phyloP scores from a whole-genome alignment of 2,888 invertebrate genomes.

The Alcis repandata region DNA sequence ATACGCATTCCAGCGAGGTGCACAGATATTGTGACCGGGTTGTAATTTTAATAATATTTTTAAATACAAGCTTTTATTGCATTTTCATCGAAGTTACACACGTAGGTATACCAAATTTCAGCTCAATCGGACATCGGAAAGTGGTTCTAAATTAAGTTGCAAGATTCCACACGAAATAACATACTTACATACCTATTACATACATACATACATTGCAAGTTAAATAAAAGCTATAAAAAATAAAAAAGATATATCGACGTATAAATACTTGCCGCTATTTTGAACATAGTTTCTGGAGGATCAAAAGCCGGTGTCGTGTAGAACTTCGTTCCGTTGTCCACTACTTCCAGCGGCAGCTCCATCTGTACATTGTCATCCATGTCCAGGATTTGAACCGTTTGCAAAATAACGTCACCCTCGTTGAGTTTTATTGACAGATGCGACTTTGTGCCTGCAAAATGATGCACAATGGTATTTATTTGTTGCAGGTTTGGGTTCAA shows the following conservation, averaged over 20 bases:
- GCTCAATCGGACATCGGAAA: no score
- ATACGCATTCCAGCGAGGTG: no score
- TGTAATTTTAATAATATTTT: no score
- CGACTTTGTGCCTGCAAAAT: constrained; percentile 17
- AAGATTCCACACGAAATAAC: no score
- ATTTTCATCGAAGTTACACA: no score
- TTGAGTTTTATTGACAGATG: constrained; percentile 11
- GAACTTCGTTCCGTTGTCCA: constrained; percentile 52
- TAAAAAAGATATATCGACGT: not conserved
- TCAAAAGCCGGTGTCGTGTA: constrained; percentile 56
- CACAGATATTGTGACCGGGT: no score
- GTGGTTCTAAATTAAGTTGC: no score
- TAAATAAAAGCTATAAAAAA: not conserved
- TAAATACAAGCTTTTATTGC: no score
- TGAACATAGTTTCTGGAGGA: constrained; percentile 59
- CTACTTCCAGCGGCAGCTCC: not conserved
- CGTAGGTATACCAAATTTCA: no score
- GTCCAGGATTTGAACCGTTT: constrained; percentile 3
- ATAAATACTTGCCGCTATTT: constrained; percentile 59
- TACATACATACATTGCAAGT: no score
- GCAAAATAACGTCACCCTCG: constrained; percentile 4
- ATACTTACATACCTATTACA: no score
- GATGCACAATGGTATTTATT: not conserved
- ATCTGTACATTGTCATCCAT: constrained; percentile 3
- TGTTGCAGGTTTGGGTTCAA: no score